Conservation (phyloP, 2,888 invertebrate species). For the Teinopalpus imperialis region DNA sequence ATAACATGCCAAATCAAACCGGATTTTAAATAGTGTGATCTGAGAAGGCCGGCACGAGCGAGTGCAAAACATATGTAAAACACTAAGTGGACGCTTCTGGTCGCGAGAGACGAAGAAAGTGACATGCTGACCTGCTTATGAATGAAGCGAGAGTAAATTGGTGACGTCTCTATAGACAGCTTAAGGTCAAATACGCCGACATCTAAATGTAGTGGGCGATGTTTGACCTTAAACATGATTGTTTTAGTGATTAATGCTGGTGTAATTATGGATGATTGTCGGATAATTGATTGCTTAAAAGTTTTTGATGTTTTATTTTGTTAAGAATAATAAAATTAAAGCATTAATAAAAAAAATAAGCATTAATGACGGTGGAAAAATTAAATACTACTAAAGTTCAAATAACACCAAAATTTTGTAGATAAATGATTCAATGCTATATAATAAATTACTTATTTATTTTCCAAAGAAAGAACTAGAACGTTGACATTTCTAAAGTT, state of each 20-base stretch:
- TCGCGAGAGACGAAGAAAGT: conserved; percentile 62
- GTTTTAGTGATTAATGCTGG: conserved; percentile 8
- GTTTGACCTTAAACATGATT: conserved; percentile 11
- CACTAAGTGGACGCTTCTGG: conserved; percentile 40
- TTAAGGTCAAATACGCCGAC: conserved; percentile 23
- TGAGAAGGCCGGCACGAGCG: conserved; percentile 5
- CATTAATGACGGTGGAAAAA: too few relatives aligned
- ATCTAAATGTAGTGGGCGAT: conserved; percentile 8
- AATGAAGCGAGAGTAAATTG: conserved; percentile 61
- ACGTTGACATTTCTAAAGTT: too few relatives aligned
- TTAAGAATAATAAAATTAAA: too few relatives aligned
- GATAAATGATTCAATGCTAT: too few relatives aligned
- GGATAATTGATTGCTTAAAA: background rate
- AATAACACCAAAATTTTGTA: too few relatives aligned
- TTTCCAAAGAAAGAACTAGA: too few relatives aligned
- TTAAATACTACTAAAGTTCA: too few relatives aligned
- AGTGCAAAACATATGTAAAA: conserved; percentile 34
- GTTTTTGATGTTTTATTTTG: too few relatives aligned
- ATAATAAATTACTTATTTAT: too few relatives aligned
- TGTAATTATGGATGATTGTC: conserved; percentile 12
- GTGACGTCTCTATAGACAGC: conserved; percentile 40
- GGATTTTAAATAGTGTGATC: conserved; percentile 24
- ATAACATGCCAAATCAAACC: conserved; percentile 39
- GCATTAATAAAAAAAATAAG: too few relatives aligned
- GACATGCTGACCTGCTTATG: conserved; percentile 62